Conservation (phyloP, 2,888 invertebrate genomes). For the Conops quadrifasciatus region DNA sequence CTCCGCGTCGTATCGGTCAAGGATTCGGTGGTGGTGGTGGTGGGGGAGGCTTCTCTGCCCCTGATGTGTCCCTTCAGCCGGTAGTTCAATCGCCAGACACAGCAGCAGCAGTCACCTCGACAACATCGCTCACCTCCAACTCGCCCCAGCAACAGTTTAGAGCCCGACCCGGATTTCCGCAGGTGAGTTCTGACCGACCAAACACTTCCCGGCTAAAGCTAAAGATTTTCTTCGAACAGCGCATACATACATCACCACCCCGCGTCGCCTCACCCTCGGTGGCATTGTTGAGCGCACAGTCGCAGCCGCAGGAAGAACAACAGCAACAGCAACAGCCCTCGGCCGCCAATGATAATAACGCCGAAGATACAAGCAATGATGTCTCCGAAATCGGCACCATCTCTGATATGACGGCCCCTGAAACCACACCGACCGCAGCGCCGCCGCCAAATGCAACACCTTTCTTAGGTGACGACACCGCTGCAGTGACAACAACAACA, state of each 20-base stretch:
- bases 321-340: constrained; percentile 46
- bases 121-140: constrained; percentile 62
- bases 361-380: constrained; percentile 66
- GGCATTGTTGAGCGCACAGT: constrained; percentile 46
- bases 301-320: not conserved
- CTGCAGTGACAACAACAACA: constrained; percentile 37
- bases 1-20: constrained; percentile 84
- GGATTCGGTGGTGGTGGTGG: too few species aligned
- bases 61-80: constrained; percentile 13
- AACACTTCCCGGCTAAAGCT: not conserved
- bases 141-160: constrained; percentile 76
- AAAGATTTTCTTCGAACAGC: constrained; percentile 46
- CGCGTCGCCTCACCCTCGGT: constrained; percentile 57
- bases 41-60: constrained; percentile 17
- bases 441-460: constrained; percentile 31
- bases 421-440: constrained; percentile 50
- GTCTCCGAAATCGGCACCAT: constrained; percentile 65
- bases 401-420: constrained; percentile 63
- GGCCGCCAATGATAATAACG: constrained; percentile 57
- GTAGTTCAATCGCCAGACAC: constrained; percentile 36
- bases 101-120: constrained; percentile 65
- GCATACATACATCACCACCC: constrained; percentile 61
- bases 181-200: constrained; percentile 62
- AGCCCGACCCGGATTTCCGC: constrained; percentile 88
- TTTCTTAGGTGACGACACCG: constrained; percentile 28